A percentile compares a stretch with the other conserved stretches of the same genome.
Conservation (phyloP, 2,888 invertebrate genomes). For the Orchesellides sinensis region DNA sequence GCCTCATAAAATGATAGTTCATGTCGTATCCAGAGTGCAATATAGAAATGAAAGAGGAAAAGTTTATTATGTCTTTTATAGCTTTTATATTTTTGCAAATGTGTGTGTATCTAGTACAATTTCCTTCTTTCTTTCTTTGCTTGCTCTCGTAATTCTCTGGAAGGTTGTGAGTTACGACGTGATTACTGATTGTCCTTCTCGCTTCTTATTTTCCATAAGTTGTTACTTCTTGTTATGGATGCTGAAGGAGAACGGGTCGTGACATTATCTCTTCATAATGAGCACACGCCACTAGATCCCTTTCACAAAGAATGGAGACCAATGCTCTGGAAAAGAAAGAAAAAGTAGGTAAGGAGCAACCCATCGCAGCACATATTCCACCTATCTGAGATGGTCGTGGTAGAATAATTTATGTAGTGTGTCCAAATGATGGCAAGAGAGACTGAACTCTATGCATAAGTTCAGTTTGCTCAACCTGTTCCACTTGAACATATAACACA, state of each 20-base stretch:
- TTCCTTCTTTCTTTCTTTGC: neutral
- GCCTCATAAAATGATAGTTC: too few species aligned
- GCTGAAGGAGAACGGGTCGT: slow-evolving; percentile 29
- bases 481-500: too few species aligned
- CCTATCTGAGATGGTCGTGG: too few species aligned
- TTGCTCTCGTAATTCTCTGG: neutral
- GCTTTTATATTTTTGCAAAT: neutral
- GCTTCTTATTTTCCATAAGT: slow-evolving; percentile 32
- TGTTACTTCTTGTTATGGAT: slow-evolving; percentile 28
- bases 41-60: too few species aligned
- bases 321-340: slow-evolving; percentile 1
- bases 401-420: too few species aligned
- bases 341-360: neutral
- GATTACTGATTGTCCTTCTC: slow-evolving; percentile 57
- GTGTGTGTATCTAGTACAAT: neutral
- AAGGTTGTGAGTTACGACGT: slow-evolving; percentile 33
- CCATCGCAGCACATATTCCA: too few species aligned
- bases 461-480: too few species aligned
- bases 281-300: slow-evolving; percentile 25
- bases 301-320: slow-evolving; percentile 13
- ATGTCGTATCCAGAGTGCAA: too few species aligned
- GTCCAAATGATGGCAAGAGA: too few species aligned
- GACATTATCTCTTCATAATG: slow-evolving; percentile 24
- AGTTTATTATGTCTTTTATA: too few species aligned
- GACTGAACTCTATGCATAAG: too few species aligned